Evolutionary conservation across 2,888 invertebrate genomes (phyloP).

Genomic region (Achlya flavicornis): DNA sequence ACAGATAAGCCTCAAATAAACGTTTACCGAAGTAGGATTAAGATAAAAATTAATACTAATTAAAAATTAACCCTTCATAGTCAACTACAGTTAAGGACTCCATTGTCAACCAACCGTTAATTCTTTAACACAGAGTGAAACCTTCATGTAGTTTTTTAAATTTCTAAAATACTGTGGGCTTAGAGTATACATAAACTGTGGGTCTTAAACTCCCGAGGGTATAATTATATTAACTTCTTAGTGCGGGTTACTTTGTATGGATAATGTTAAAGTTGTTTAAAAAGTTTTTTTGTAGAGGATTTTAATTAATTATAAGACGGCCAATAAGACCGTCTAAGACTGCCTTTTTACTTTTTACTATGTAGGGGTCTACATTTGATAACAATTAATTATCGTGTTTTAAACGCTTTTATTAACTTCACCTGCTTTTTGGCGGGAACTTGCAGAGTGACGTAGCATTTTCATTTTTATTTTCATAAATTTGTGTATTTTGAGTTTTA

Average conservation of each 20-base stretch:
- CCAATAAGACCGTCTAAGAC: not conserved
- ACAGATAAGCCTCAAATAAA: too few species aligned
- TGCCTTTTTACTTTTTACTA: too few species aligned
- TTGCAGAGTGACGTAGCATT: too few species aligned
- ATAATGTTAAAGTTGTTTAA: not conserved
- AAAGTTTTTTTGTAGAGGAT: not conserved
- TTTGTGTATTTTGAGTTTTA: too few species aligned
- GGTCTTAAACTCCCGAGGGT: not conserved
- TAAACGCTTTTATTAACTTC: too few species aligned
- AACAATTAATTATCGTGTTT: too few species aligned
- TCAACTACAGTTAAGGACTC: not conserved
- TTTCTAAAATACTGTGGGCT: not conserved
- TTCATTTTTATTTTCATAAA: too few species aligned
- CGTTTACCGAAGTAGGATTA: not conserved
- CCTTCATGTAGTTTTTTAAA: not conserved
- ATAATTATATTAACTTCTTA: constrained; percentile 4
- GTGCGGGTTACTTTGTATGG: not conserved
- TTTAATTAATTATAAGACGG: not conserved
- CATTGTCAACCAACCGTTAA: not conserved
- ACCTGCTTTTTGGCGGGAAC: too few species aligned
- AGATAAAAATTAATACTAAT: not conserved
- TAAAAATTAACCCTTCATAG: not conserved
- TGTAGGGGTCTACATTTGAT: too few species aligned
- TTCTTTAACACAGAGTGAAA: not conserved
- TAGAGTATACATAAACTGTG: not conserved